Percentiles rank a stretch among this genome's conserved stretches.
Conservation (phyloP, 2,888 invertebrate species). For the Hydriomena furcata region DNA sequence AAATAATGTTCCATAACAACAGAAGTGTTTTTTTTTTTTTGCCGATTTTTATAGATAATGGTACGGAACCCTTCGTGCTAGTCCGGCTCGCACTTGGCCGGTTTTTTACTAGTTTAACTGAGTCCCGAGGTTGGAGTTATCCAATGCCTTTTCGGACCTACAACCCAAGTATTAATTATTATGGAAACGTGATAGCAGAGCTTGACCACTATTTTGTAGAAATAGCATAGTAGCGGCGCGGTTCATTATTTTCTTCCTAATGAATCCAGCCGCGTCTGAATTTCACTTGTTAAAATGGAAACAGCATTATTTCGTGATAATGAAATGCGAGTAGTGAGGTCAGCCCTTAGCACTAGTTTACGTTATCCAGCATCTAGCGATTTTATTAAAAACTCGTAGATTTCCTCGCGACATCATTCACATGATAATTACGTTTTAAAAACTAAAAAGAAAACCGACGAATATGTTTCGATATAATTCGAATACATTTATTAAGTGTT, state of each 20-base stretch:
- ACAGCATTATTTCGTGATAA: neutral
- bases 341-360: neutral
- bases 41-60: no score
- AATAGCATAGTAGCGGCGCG: neutral
- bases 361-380: neutral
- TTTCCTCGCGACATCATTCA: no score
- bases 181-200: constrained; percentile 9
- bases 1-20: no score
- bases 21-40: no score
- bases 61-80: no score
- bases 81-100: no score
- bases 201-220: constrained; percentile 5
- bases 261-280: neutral
- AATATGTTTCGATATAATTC: no score
- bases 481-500: no score
- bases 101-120: neutral
- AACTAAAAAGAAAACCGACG: no score
- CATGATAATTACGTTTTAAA: no score
- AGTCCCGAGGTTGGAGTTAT: neutral
- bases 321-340: neutral
- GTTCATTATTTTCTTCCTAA: constrained; percentile 12
- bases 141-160: constrained; percentile 3
- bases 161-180: constrained; percentile 11
- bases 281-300: neutral
- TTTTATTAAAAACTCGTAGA: no score